Percentiles rank a stretch among this genome's conserved stretches.
phyloP scores from a whole-genome alignment of 2,888 invertebrate genomes.

The Lissonota sp. region DNA sequence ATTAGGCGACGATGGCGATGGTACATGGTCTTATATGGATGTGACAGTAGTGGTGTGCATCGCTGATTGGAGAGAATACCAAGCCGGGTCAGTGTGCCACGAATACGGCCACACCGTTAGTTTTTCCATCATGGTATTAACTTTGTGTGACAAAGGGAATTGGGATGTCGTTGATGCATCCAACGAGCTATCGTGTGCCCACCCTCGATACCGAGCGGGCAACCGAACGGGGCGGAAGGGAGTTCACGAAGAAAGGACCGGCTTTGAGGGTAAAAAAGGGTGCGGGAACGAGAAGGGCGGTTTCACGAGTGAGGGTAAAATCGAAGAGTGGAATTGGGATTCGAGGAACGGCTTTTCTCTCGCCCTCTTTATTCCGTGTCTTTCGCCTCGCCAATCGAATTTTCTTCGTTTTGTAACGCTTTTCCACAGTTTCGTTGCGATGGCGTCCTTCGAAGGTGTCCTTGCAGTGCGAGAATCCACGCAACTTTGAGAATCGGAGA shows the following conservation, averaged over 20 bases:
- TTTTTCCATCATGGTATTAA: constrained; percentile 35
- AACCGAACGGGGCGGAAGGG: constrained; percentile 25
- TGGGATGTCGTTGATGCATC: constrained; percentile 41
- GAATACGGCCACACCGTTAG: constrained; percentile 60
- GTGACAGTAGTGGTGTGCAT: neutral
- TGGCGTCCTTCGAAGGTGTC: constrained; percentile 38
- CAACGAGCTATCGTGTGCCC: constrained; percentile 45
- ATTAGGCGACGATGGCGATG: neutral
- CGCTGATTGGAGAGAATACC: constrained; percentile 70
- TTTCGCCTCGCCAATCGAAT: constrained; percentile 63
- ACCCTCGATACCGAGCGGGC: neutral
- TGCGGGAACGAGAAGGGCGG: constrained; percentile 51
- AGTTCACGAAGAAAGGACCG: constrained; percentile 52
- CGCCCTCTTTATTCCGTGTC: constrained; percentile 18
- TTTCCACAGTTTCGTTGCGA: constrained; percentile 33
- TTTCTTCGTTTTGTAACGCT: constrained; percentile 64
- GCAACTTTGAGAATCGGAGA: constrained; percentile 19
- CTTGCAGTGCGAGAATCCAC: constrained; percentile 20
- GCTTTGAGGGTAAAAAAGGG: constrained; percentile 48
- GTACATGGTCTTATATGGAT: neutral
- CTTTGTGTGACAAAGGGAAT: constrained; percentile 53
- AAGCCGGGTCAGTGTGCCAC: constrained; percentile 79
- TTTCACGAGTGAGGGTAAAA: constrained; percentile 33
- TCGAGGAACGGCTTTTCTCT: constrained; percentile 58
- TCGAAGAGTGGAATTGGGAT: constrained; percentile 63